These are phyloP conservation scores for Monoplex corrugatus DNA, from an alignment of 2,888 invertebrate genomes.

Conservation along the genomic window DNA sequence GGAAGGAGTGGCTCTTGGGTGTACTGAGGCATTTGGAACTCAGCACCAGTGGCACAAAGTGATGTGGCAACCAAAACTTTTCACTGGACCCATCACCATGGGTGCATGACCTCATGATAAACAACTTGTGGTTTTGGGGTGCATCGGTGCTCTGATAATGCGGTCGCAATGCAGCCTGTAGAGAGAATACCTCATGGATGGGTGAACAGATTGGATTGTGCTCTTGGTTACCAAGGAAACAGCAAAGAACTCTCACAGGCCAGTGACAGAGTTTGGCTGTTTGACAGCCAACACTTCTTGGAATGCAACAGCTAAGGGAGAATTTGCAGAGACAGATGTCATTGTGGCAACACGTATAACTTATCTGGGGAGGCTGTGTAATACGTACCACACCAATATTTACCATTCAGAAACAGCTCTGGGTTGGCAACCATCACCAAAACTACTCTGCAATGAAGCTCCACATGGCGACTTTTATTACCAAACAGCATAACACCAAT, in stretches of 20 bases:
- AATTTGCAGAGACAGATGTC: background rate
- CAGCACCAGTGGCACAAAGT: background rate
- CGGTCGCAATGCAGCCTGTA: slow-evolving; percentile 6
- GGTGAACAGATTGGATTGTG: background rate
- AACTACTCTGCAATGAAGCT: background rate
- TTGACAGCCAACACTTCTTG: background rate
- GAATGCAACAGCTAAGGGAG: background rate
- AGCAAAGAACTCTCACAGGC: slow-evolving; percentile 18
- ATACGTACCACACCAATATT: background rate
- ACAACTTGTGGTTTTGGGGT: background rate
- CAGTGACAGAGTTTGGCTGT: background rate
- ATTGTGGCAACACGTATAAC: background rate
- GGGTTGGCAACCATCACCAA: slow-evolving; percentile 4
- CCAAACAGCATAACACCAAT: background rate
- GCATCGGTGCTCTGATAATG: background rate
- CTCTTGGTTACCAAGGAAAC: background rate
- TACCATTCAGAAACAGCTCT: slow-evolving; percentile 1
- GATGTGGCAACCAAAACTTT: background rate
- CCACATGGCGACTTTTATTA: background rate
- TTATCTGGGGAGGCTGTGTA: background rate
- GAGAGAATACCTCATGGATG: background rate
- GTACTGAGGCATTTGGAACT: background rate
- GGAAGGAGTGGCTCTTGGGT: background rate
- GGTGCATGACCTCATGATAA: background rate
- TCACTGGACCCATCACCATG: background rate